phyloP scores from a whole-genome alignment of 1,140 invertebrate genomes.

The Delia radicum region DNA sequence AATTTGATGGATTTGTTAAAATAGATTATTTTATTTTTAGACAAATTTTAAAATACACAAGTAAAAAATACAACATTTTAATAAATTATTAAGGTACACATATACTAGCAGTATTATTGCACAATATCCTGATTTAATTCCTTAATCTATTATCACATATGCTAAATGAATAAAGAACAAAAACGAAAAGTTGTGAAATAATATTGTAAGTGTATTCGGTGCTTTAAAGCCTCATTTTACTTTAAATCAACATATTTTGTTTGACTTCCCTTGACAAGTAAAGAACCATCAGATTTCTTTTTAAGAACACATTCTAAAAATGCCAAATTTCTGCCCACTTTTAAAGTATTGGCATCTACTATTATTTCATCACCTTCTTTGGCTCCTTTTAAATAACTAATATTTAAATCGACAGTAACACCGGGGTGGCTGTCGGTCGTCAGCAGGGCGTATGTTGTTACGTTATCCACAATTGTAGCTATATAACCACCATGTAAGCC shows the following conservation, averaged over 20 bases:
- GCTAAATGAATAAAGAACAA: no score
- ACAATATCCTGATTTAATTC: no score
- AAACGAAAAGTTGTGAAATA: no score
- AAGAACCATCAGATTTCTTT: constrained; percentile 68
- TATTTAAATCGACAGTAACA: constrained; percentile 72
- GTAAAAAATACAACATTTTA: no score
- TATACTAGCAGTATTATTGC: no score
- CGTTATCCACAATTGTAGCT: constrained; percentile 75
- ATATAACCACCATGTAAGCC: constrained; percentile 83
- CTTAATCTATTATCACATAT: no score
- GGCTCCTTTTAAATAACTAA: constrained; percentile 74
- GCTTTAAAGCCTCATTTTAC: no score
- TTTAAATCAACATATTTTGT: constrained; percentile 69
- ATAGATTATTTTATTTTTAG: no score
- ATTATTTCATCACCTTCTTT: constrained; percentile 73
- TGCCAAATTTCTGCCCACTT: constrained; percentile 74
- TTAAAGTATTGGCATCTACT: constrained; percentile 77
- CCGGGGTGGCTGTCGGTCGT: constrained; percentile 66
- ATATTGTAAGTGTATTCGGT: no score
- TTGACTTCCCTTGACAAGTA: constrained; percentile 77
- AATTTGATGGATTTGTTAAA: no score
- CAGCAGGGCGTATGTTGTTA: constrained; percentile 79
- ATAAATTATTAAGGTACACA: no score
- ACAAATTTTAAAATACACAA: no score
- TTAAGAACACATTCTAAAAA: constrained; percentile 77